Evolutionary conservation across 92 coral and sea anemone species (phyloP).

Genomic region (Scolanthus callimorphus): DNA sequence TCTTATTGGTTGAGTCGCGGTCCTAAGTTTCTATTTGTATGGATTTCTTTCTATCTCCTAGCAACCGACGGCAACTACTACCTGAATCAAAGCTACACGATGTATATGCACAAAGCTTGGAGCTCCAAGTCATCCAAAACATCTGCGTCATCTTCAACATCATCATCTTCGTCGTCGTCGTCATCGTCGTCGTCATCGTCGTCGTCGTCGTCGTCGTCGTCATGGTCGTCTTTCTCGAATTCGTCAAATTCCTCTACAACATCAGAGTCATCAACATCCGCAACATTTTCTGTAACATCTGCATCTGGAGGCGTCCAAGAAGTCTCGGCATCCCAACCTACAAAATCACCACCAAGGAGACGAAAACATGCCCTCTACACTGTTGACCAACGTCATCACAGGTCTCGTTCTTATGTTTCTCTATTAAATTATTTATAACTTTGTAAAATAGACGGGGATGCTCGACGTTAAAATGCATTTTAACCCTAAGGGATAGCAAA

Average conservation of each 20-base stretch:
- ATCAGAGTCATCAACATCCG: slow-evolving; percentile 25
- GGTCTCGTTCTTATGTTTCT: too few species aligned
- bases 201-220: slow-evolving; percentile 25
- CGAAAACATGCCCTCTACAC: slow-evolving; percentile 1
- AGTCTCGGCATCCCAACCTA: slow-evolving; percentile 6
- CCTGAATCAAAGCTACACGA: slow-evolving; percentile 57
- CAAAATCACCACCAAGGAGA: slow-evolving; percentile 12
- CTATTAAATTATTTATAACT: too few species aligned
- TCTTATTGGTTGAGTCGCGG: too few species aligned
- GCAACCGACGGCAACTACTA: slow-evolving; percentile 66
- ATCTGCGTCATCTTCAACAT: slow-evolving; percentile 29
- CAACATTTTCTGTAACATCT: slow-evolving; percentile 24
- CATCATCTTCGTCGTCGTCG: slow-evolving; percentile 22
- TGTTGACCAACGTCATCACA: neutral
- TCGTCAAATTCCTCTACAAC: slow-evolving; percentile 34
- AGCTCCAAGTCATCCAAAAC: slow-evolving; percentile 15
- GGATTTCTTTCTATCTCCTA: too few species aligned
- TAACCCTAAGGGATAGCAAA: too few species aligned
- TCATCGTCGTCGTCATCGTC: slow-evolving; percentile 31
- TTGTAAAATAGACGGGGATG: too few species aligned
- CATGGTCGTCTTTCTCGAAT: slow-evolving; percentile 27
- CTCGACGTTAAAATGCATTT: too few species aligned
- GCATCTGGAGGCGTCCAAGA: neutral
- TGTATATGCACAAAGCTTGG: slow-evolving; percentile 45
- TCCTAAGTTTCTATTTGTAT: too few species aligned